Evolutionary conservation across 2,797 vertebrate genomes (phyloP).

Genomic region (Hippocampus kuda): DNA sequence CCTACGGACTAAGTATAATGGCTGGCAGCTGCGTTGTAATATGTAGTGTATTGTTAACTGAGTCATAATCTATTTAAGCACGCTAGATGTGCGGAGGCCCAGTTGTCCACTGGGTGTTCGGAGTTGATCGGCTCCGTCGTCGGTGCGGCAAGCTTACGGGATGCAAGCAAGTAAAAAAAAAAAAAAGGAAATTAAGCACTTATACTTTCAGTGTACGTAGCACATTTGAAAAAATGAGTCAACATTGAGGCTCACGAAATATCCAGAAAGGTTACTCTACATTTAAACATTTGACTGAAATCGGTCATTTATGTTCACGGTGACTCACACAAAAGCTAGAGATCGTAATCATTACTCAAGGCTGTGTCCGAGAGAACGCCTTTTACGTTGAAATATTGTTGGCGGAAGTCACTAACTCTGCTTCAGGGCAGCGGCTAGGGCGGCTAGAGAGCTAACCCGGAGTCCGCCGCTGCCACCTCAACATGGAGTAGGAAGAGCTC

Average conservation of each 20-base stretch:
- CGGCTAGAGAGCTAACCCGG: slow-evolving; percentile 29
- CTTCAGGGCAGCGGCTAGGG: slow-evolving; percentile 18
- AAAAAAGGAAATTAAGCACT: slow-evolving; percentile 12
- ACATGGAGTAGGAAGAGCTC: slow-evolving; percentile 73
- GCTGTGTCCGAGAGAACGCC: background rate
- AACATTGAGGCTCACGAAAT: background rate
- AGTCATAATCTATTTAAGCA: slow-evolving; percentile 1
- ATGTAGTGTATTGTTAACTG: background rate
- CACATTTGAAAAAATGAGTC: background rate
- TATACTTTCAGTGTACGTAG: slow-evolving; percentile 23
- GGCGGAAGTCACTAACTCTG: slow-evolving; percentile 18
- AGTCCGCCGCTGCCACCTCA: slow-evolving; percentile 66
- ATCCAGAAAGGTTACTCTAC: background rate
- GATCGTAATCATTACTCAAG: background rate
- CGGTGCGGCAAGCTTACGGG: slow-evolving; percentile 37
- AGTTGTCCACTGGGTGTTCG: slow-evolving; percentile 50
- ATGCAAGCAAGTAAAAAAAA: background rate
- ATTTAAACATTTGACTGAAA: background rate
- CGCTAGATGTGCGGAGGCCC: slow-evolving; percentile 27
- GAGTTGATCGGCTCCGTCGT: slow-evolving; percentile 67
- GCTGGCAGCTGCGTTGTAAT: background rate
- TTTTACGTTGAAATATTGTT: slow-evolving; percentile 32
- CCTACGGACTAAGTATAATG: background rate
- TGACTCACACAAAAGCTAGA: background rate
- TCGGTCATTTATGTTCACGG: background rate